Evolutionary conservation across 2,797 vertebrate species (phyloP).

Genomic region (Micromesistius poutassou): DNA sequence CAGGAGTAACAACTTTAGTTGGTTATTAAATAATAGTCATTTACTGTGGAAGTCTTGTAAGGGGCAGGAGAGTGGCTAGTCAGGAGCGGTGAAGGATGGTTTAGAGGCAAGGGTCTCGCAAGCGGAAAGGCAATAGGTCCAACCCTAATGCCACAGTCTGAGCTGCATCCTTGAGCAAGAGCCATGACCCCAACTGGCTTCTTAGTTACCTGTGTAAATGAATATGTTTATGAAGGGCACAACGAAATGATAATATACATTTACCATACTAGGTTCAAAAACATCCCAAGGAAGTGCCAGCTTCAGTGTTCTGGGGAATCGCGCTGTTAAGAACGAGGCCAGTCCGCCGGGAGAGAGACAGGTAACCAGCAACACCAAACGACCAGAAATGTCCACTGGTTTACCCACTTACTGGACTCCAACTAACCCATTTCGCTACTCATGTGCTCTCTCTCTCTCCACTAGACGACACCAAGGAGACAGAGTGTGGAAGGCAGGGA

Average conservation of each 20-base stretch:
- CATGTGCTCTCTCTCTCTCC: conserved; percentile 7
- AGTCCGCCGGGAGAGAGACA: conserved; percentile 83
- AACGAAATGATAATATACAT: neutral
- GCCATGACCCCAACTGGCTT: neutral
- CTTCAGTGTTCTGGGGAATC: conserved; percentile 87
- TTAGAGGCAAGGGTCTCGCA: neutral
- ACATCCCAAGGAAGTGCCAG: conserved; percentile 89
- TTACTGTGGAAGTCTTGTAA: too few relatives aligned
- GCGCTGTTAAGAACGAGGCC: conserved; percentile 83
- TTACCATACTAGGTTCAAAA: conserved; percentile 76
- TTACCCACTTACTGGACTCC: neutral
- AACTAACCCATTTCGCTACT: neutral
- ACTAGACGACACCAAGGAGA: conserved; percentile 80
- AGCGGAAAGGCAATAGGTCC: neutral
- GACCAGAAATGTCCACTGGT: neutral
- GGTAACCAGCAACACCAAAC: conserved; percentile 64
- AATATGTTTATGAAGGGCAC: neutral
- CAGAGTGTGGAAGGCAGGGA: conserved; percentile 81
- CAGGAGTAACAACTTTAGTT: neutral
- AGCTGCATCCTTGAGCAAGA: neutral
- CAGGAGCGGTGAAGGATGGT: too few relatives aligned
- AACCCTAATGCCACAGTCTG: too few relatives aligned
- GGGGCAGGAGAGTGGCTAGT: too few relatives aligned
- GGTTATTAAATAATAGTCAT: too few relatives aligned
- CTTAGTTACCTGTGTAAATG: neutral